Conservation (phyloP, 2,797 vertebrate species). For the Fratercula arctica region DNA sequence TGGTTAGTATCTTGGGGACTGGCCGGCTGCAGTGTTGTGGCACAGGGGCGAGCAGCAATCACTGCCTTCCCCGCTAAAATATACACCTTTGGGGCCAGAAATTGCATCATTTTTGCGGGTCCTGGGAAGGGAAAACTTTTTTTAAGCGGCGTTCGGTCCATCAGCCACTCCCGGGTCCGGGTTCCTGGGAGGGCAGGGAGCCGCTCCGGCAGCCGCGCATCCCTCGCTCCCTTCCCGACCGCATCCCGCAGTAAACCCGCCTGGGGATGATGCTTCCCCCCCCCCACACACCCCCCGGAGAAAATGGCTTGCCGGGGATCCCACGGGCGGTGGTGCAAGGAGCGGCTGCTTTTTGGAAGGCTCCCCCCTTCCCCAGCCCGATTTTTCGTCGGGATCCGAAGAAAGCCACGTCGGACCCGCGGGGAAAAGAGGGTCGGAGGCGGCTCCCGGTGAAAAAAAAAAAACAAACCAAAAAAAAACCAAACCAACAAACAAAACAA, state of each 20-base stretch:
- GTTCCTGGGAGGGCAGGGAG: background rate
- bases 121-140: background rate
- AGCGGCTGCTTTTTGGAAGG: background rate
- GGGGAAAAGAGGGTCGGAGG: background rate
- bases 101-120: background rate
- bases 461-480: no score
- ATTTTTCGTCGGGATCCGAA: background rate
- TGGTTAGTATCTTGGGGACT: background rate
- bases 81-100: background rate
- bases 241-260: background rate
- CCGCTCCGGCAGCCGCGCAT: background rate
- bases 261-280: background rate
- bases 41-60: background rate
- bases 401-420: background rate
- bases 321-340: background rate
- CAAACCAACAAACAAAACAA: background rate
- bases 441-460: background rate
- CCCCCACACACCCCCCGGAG: no score
- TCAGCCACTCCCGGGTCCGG: background rate
- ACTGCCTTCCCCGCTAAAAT: background rate
- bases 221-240: background rate
- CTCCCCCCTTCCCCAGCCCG: background rate
- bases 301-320: background rate
- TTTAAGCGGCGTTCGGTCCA: no score
- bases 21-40: rapidly evolving